Evolutionary conservation across 2,888 invertebrate genomes (phyloP), one percentile per base, ranked within the genome.

Genomic region (Euphydryas editha): DNA sequence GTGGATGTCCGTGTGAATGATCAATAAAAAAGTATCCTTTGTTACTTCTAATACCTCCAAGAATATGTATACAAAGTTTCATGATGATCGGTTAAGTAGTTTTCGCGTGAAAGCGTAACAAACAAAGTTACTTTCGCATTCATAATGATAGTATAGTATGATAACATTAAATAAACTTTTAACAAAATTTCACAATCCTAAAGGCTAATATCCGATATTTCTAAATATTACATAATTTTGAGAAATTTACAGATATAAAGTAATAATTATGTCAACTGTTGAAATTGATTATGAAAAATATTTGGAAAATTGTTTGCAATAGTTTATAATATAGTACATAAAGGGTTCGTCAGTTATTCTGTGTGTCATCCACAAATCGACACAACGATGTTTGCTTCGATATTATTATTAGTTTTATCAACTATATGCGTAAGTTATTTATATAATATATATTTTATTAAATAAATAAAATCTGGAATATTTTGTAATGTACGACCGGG

Each of bases 261-360:
- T 15, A 51, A 51, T 24, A 24, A 24, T 24, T 51, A 15, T 51
- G 49, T 51, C 24, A 51, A 15, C 15, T 6, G 15, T 51, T 15
- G n/a, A 51, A 51, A 1, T 7, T 20, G 6, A 8, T 51, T 51
- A 24, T 24, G 49, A 21, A 51, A 51, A 51, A 13, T 15, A 5
- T 21, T 51, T 15, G 49, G 13, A 8, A 51, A 11, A n/a, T 15
- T 0, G n/a, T n/a, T 7, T 2, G 21, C 49, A 63, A 68, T 46
- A 58, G 67, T 65, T 70, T 73, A 68, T 17, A 62, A 63, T 49
- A 5, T n/a, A 67, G 61, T 76, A 72, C 73, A 68, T 75, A 76
- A 71, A 73, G 70, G 42, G 64, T 30, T 11, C 30, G 10, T 15
- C 54, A 3, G 4, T 11, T 0, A n/a, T 10, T 8, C 10, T 36